Base-by-base conservation (phyloP, 2,113 vertebrate genomes). In the Triplophysa siluroides region DNA sequence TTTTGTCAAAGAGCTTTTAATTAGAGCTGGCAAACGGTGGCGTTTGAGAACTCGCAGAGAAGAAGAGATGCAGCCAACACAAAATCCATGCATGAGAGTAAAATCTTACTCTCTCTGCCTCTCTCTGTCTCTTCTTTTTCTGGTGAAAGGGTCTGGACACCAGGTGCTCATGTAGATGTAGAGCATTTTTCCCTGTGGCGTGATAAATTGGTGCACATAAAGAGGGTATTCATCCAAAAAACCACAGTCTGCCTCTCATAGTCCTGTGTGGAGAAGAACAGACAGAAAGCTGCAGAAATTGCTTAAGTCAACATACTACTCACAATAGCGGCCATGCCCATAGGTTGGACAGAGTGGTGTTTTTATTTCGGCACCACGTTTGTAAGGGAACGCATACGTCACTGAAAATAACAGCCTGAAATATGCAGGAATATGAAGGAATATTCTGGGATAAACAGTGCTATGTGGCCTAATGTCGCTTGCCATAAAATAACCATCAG, bases 181-280 rank as follows among this genome's bases (percentile, higher is more conserved):
- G 87, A 92, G 91, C 92, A 91, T 91, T 91, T 91, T 91, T 92
- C 92, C 92, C 92, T 89, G 91, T 91, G 87, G 92, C 88, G 91
- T 93, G 92, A 93, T 93, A 90, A 93, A 93, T 93, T 90, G 92
- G 89, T 92, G 86, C 87, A 92, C 91, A 86, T 92, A 92, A 93
- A 92, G 91, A 90, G 90, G 90, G 90, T 91, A 90, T 91, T 92
- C 92, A 91, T 92, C 92, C 91, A 91, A 92, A 91, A 90, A 87
- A 88, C 86, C 85, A 76, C 85, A 91, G 86, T 89, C 88, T 89
- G 90, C 90, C 90, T 85, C 87, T 80, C 85, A 85, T 86, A 84
- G 90, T 86, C 81, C 86, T 87, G 87, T 82, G 88, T 87, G 75
- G 86, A 89, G 88, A 80, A 88, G 65, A 82, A 62, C 29, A 79